Conservation (phyloP, 2,888 invertebrate genomes). For the Ectobius pallidus region DNA sequence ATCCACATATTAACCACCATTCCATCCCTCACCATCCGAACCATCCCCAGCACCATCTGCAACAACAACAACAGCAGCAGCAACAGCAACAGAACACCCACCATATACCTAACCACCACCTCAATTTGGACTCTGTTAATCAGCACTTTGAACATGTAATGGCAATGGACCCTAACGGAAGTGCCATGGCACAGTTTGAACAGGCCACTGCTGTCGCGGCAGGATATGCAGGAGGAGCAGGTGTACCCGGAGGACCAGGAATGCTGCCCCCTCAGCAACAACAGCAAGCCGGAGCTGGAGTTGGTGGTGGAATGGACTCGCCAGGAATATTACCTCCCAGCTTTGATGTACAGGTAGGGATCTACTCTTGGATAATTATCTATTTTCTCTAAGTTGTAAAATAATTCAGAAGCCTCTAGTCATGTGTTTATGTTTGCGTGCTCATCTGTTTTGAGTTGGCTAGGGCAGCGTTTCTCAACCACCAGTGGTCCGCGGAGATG, state of each 20-base stretch:
- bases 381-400: too few relatives aligned
- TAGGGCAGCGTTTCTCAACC: too few relatives aligned
- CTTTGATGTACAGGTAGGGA: constrained; percentile 81
- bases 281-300: constrained; percentile 43
- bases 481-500: too few relatives aligned
- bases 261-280: constrained; percentile 42
- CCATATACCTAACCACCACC: constrained; percentile 42
- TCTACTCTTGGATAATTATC: too few relatives aligned
- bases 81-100: constrained; percentile 32
- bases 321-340: constrained; percentile 59
- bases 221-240: constrained; percentile 33
- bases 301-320: constrained; percentile 47
- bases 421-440: too few relatives aligned
- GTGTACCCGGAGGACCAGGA: constrained; percentile 33
- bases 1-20: constrained; percentile 58
- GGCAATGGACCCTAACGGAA: constrained; percentile 45
- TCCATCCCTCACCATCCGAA: constrained; percentile 55
- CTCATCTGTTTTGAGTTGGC: too few relatives aligned
- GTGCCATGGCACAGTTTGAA: constrained; percentile 36
- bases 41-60: constrained; percentile 39
- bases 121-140: constrained; percentile 41
- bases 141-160: constrained; percentile 49
- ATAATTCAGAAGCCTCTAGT: background rate
- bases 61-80: constrained; percentile 1
- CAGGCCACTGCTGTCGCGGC: constrained; percentile 33